Evolutionary conservation across 2,797 vertebrate genomes (phyloP).

Genomic region (Pangasius djambal): DNA sequence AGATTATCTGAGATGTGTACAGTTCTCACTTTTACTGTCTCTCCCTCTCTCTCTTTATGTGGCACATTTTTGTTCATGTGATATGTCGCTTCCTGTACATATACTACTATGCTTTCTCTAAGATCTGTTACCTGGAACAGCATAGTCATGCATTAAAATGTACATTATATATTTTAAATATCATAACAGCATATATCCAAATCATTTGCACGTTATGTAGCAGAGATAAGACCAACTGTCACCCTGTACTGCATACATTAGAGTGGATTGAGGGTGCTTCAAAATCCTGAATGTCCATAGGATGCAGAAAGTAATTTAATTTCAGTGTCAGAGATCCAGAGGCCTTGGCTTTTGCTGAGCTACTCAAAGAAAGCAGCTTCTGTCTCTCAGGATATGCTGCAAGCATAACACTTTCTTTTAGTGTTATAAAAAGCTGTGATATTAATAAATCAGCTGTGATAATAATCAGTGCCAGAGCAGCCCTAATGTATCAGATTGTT

Average conservation of each 20-base stretch:
- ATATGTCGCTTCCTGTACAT: neutral
- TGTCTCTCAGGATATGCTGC: conserved; percentile 50
- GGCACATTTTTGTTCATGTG: neutral
- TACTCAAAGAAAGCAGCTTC: conserved; percentile 52
- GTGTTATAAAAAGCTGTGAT: conserved; percentile 41
- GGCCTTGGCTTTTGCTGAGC: conserved; percentile 61
- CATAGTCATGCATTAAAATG: neutral
- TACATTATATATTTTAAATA: neutral
- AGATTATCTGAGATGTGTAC: too few species aligned
- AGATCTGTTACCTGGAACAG: neutral
- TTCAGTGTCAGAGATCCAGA: neutral
- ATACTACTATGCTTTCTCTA: neutral
- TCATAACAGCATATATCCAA: neutral
- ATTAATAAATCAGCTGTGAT: too few species aligned
- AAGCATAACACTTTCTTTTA: conserved; percentile 20
- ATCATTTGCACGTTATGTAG: neutral
- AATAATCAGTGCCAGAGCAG: conserved; percentile 14
- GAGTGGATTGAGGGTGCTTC: neutral
- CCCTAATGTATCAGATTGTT: neutral
- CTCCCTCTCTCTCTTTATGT: too few species aligned
- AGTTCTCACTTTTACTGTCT: too few species aligned
- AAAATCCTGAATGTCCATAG: neutral
- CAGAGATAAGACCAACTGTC: neutral
- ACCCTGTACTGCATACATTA: neutral
- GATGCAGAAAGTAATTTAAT: neutral